Evolutionary conservation across 1,140 invertebrate genomes (phyloP).

Genomic region (Mya arenaria): DNA sequence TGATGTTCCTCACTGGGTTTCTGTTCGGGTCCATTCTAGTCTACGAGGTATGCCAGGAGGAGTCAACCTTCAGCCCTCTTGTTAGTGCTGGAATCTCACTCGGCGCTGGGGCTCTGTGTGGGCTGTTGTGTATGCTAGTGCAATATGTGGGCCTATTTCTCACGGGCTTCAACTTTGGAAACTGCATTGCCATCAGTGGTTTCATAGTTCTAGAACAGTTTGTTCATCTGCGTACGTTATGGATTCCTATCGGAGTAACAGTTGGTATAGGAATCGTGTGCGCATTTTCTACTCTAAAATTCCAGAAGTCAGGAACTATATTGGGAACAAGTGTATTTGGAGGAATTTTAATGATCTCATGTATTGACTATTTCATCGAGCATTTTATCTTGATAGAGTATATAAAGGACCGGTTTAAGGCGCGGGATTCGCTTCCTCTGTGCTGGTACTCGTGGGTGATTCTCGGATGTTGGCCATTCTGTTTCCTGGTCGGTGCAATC

Average conservation of each 20-base stretch:
- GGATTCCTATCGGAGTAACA: constrained; percentile 87
- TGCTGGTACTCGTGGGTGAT: constrained; percentile 91
- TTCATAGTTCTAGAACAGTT: constrained; percentile 74
- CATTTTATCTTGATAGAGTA: constrained; percentile 87
- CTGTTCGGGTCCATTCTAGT: constrained; percentile 91
- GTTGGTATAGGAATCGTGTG: constrained; percentile 86
- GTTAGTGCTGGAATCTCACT: constrained; percentile 89
- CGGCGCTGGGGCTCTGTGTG: constrained; percentile 89
- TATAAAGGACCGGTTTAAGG: constrained; percentile 84
- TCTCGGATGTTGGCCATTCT: constrained; percentile 88
- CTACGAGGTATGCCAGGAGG: constrained; percentile 90
- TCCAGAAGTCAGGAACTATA: constrained; percentile 88
- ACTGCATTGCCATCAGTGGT: constrained; percentile 85
- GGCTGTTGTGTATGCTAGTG: constrained; percentile 89
- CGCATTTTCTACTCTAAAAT: constrained; percentile 88
- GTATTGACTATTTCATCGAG: constrained; percentile 90
- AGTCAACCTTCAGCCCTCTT: constrained; percentile 87
- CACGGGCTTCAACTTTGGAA: constrained; percentile 90
- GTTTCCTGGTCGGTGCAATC: constrained; percentile 86
- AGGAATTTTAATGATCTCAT: constrained; percentile 87
- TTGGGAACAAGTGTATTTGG: constrained; percentile 90
- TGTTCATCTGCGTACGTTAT: constrained; percentile 82
- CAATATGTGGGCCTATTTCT: constrained; percentile 92
- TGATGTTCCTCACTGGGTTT: constrained; percentile 94
- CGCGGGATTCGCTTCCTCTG: constrained; percentile 81